These are phyloP conservation scores for Drosophila monieri DNA, from an alignment of 2,888 invertebrate genomes.

Conservation along the genomic window DNA sequence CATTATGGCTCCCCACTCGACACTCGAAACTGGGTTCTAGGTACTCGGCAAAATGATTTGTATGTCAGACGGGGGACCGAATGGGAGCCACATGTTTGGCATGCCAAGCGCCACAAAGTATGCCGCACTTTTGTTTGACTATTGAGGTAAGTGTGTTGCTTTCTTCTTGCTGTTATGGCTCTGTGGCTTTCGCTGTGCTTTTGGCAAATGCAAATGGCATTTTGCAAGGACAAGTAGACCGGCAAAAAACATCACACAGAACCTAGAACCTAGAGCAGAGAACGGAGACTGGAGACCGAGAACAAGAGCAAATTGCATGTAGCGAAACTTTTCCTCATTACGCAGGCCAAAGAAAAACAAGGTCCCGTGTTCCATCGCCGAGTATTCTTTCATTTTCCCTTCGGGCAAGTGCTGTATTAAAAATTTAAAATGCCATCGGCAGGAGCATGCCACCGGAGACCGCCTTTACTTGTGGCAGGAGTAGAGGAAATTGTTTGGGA, in stretches of 20 bases:
- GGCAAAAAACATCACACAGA: constrained; percentile 24
- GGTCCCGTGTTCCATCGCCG: constrained; percentile 2
- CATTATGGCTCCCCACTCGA: constrained; percentile 25
- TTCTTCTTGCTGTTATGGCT: constrained; percentile 54
- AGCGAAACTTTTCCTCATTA: constrained; percentile 53
- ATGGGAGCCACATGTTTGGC: constrained; percentile 47
- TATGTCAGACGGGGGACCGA: constrained; percentile 60
- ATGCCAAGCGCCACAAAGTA: constrained; percentile 65
- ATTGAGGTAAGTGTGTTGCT: constrained; percentile 74
- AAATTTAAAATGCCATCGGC: constrained; percentile 31
- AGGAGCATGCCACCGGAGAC: constrained; percentile 5
- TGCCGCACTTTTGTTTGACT: constrained; percentile 69
- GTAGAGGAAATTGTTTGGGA: constrained; percentile 1
- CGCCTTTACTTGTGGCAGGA: not conserved
- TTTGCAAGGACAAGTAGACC: constrained; percentile 64
- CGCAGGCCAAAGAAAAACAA: constrained; percentile 38
- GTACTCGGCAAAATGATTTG: constrained; percentile 71
- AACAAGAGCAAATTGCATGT: constrained; percentile 43
- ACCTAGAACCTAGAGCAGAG: not conserved
- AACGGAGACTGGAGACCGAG: constrained; percentile 2
- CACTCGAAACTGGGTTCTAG: constrained; percentile 16
- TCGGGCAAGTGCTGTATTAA: constrained; percentile 39
- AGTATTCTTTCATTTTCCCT: constrained; percentile 23
- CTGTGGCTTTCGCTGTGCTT: constrained; percentile 52
- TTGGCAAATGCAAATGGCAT: constrained; percentile 70